phyloP scores from a whole-genome alignment of 2,113 vertebrate species.

The Phodopus roborovskii region DNA sequence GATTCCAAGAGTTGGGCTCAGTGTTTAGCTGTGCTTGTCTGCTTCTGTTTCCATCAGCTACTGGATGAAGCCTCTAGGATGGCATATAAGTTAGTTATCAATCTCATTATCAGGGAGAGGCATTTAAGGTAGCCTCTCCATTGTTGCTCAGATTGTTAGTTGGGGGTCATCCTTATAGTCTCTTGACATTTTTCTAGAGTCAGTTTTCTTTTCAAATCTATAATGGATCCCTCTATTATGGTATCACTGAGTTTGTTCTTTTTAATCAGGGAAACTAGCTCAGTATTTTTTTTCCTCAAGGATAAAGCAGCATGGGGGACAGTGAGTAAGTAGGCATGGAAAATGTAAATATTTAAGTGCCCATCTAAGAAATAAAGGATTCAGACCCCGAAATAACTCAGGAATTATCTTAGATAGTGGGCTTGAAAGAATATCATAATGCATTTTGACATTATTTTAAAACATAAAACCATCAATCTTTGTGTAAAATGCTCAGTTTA shows the following conservation, averaged over 20 bases:
- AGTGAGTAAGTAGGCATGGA: neutral
- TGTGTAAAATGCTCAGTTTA: neutral
- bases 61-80: too few species aligned
- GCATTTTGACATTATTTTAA: neutral
- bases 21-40: too few species aligned
- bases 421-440: neutral
- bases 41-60: too few species aligned
- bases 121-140: too few species aligned
- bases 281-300: neutral
- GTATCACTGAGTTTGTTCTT: neutral
- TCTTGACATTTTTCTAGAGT: too few species aligned
- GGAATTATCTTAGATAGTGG: neutral
- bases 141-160: too few species aligned
- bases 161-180: too few species aligned
- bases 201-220: too few species aligned
- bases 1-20: too few species aligned
- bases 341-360: neutral
- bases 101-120: too few species aligned
- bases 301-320: neutral
- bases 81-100: too few species aligned
- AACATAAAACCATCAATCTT: conserved; percentile 9
- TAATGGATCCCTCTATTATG: too few species aligned
- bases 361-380: neutral
- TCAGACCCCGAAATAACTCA: neutral
- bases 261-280: conserved; percentile 12